Evolutionary conservation across 1,140 invertebrate genomes (phyloP), one percentile per base, ranked within the genome.

Genomic region (Phymorhynchus buccinoides): DNA sequence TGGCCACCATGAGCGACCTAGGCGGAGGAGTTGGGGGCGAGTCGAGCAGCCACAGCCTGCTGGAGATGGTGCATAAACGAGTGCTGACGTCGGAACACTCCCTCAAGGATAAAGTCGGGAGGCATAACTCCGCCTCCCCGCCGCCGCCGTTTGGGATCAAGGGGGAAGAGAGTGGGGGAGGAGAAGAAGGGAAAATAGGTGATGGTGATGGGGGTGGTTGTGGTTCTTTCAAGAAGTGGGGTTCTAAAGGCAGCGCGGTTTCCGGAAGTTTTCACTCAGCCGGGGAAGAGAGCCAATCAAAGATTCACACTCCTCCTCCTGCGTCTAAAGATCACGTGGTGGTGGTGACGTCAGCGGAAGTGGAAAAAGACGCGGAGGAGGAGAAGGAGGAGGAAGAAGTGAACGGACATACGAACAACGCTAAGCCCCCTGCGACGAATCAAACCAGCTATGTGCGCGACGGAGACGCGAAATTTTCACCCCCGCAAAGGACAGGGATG

Each of bases 1-100:
- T 68, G 7, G 66, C 48, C 7, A 48, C 32, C 30, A 75, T 83
- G 39, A 39, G 80, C 2, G 85, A 83, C 30, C n/a, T n/a, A n/a
- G n/a, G n/a, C n/a, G n/a, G n/a, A n/a, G n/a, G n/a, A n/a, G n/a
- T n/a, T n/a, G n/a, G n/a, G n/a, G 22, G 66, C 2, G 75, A 35
- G n/a, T 37, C 35, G 14, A 30, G 9, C 4, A 75, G 62, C 83
- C 42, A 27, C 32, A 42, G 66, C 66, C 35, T 16, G 18, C 82
- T 83, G 66, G 44, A 71, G 9, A 42, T 73, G 37, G 42, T 75
- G 16, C 66, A 75, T 1, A 71, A 73, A n/a, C 37, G 32, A 18
- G 14, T 14, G 27, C 30, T 75, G 41, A 9, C 66, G 1, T 32
- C 81, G 18, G 39, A 71, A 27, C 27, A 41, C 62, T 68, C 62